These are phyloP conservation scores for Neodon shergylaensis DNA, from an alignment of 2,113 vertebrate species.

Conservation along the genomic window DNA sequence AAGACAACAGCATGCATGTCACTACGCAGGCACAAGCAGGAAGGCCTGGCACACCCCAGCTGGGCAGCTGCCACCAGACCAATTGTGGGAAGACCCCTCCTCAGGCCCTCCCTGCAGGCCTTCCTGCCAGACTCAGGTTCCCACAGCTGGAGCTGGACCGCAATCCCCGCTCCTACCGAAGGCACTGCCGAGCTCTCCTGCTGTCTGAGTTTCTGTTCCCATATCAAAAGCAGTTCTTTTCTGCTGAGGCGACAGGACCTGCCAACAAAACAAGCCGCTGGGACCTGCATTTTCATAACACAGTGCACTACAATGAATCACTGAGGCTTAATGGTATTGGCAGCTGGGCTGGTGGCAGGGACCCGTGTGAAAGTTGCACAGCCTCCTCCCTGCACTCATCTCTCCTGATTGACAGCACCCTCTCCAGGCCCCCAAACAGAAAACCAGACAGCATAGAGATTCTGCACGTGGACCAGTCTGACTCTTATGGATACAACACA, in stretches of 20 bases:
- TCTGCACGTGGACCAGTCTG: accelerated
- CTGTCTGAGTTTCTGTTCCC: slow-evolving; percentile 71
- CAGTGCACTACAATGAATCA: not conserved
- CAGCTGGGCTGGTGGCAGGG: slow-evolving; percentile 64
- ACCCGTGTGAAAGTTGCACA: not conserved
- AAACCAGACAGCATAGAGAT: not conserved
- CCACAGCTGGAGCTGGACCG: not conserved
- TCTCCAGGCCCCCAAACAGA: not conserved
- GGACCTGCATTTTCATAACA: slow-evolving; percentile 48
- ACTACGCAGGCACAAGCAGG: not conserved
- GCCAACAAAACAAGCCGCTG: slow-evolving; percentile 47
- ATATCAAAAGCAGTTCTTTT: slow-evolving; percentile 65
- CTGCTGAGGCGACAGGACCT: slow-evolving; percentile 54
- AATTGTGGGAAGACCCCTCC: not conserved
- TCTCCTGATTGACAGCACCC: not conserved
- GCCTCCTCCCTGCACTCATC: not conserved
- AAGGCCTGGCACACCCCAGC: not conserved
- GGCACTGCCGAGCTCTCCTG: not conserved
- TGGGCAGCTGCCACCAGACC: not conserved
- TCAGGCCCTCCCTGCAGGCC: not conserved
- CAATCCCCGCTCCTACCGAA: not conserved
- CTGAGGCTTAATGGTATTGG: slow-evolving; percentile 6
- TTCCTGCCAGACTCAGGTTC: not conserved
- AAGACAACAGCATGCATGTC: slow-evolving; percentile 19
- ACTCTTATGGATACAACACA: not conserved